Evolutionary conservation across 2,888 invertebrate species (phyloP), one percentile per base, ranked within the genome.

Genomic region (Hydriomena furcata): DNA sequence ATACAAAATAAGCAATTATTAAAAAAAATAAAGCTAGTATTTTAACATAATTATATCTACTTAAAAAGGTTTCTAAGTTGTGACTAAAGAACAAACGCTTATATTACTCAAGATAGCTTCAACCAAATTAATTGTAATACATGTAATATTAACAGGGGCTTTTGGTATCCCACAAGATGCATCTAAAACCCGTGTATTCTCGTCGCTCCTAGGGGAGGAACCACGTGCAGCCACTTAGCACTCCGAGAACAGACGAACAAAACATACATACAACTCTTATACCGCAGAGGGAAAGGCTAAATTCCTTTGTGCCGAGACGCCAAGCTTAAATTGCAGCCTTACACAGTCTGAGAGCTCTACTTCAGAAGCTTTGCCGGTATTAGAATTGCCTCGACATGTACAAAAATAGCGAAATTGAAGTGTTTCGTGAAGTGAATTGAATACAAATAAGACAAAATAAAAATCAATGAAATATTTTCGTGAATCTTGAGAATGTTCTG

Each of bases 141-240:
- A 75, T 72, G 70, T 79, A 68, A 82, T 83, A 82, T 80, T 79
- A 84, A 79, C 82, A 77, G 71, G 72, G 69, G 70, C 67, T 77
- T 66, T 65, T 61, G 82, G 83, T 80, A 79, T 62, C 71, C 82
- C 81, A 60, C 84, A 84, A 83, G 81, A 83, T 84, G 84, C 84
- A 87, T 72, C 79, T 82, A 80, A 84, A 75, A 73, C 76, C 73
- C 63, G 74, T 71, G 77, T 84, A 79, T 83, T 79, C 76, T 67
- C 67, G 65, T 56, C 66, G 62, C 63, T 76, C 83, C 76, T 81
- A 58, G 44, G 73, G 76, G 88, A 80, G 67, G 61, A 59, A 63
- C 84, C 84, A 85, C 87, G 84, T 84, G 87, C 82, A 80, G 70
- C 83, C 84, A 87, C 89, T 88, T 88, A 88, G 79, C 82, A 79